These are phyloP conservation scores for Apoda limacodes DNA, from an alignment of 2,888 invertebrate species.

Conservation along the genomic window DNA sequence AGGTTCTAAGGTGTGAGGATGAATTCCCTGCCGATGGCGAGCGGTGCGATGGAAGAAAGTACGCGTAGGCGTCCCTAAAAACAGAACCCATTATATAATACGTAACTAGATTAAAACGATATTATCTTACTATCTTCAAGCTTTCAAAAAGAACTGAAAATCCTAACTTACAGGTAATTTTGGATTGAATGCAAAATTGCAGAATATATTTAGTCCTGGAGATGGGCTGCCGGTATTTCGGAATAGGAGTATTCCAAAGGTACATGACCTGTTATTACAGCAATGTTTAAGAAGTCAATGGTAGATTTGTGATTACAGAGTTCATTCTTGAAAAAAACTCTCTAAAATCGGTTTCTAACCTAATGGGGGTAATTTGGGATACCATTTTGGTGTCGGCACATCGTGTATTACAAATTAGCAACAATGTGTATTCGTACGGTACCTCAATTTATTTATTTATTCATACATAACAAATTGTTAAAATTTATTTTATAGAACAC, in stretches of 20 bases:
- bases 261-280: constrained; percentile 3
- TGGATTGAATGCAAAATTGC: constrained; percentile 5
- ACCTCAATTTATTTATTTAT: too few relatives aligned
- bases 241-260: constrained; percentile 10
- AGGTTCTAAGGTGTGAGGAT: too few relatives aligned
- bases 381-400: constrained; percentile 7
- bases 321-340: constrained; percentile 2
- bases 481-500: too few relatives aligned
- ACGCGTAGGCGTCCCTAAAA: too few relatives aligned
- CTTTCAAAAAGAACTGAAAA: constrained; percentile 5
- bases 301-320: constrained; percentile 5
- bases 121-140: constrained; percentile 6
- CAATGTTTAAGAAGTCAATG: constrained; percentile 6
- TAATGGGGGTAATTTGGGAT: constrained; percentile 9
- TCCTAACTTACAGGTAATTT: constrained; percentile 1
- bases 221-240: constrained; percentile 8
- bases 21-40: too few relatives aligned
- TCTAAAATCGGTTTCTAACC: constrained; percentile 4
- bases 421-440: too few relatives aligned
- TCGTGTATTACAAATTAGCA: too few relatives aligned
- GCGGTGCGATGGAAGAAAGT: too few relatives aligned
- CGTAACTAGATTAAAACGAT: constrained; percentile 5
- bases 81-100: constrained; percentile 6
- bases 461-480: too few relatives aligned
- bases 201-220: constrained; percentile 6